These are phyloP conservation scores for Solenodon paradoxus DNA, from an alignment of 2,113 vertebrate species.

Conservation along the genomic window DNA sequence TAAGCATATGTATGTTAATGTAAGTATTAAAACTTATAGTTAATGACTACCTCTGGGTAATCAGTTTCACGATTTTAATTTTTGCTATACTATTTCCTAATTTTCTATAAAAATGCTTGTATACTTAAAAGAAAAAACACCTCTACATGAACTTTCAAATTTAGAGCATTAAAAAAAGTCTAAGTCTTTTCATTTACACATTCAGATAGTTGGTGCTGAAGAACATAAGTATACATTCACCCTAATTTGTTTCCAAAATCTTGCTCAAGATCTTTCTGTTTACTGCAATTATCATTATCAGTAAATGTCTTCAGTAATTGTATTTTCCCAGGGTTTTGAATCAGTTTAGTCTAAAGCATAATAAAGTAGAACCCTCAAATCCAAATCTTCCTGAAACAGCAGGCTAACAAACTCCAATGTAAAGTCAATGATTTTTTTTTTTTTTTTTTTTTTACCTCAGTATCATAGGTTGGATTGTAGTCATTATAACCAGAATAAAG, in stretches of 20 bases:
- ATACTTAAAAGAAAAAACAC: constrained; percentile 15
- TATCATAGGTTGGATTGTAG: constrained; percentile 94
- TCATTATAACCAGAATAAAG: constrained; percentile 99
- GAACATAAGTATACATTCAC: neutral
- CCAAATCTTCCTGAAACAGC: neutral
- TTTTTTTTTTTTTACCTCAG: constrained; percentile 86
- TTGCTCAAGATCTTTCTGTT: neutral
- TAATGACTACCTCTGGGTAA: neutral
- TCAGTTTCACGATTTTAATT: constrained; percentile 5
- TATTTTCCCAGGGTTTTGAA: neutral
- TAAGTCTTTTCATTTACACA: neutral
- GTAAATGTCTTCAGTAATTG: neutral
- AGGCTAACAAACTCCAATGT: neutral
- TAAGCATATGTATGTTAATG: neutral
- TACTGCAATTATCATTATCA: neutral
- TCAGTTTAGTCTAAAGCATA: neutral
- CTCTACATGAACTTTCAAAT: neutral
- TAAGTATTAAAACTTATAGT: neutral
- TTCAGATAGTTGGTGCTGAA: neutral
- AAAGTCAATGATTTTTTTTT: neutral
- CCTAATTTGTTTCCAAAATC: neutral
- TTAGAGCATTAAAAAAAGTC: neutral
- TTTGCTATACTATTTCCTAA: constrained; percentile 21
- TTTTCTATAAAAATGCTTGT: constrained; percentile 23
- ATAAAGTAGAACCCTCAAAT: constrained; percentile 21